Evolutionary conservation across 2,113 vertebrate species (phyloP).

Genomic region (Labeo catla): DNA sequence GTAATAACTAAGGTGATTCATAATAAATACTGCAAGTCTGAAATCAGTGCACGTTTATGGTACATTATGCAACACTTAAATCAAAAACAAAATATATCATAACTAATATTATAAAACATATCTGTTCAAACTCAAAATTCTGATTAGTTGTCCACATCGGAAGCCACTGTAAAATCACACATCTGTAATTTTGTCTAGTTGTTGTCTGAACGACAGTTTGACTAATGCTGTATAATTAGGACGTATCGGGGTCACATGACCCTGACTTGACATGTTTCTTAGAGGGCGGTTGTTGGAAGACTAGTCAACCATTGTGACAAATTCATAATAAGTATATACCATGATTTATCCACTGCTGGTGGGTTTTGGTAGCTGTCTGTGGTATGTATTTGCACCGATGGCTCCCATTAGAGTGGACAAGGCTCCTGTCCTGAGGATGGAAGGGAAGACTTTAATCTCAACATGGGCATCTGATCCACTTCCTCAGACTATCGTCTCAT

Average conservation of each 20-base stretch:
- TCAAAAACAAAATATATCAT: not conserved
- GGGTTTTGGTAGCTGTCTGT: slow-evolving; percentile 61
- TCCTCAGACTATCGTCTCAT: slow-evolving; percentile 71
- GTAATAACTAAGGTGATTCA: not conserved
- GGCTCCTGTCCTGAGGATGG: slow-evolving; percentile 48
- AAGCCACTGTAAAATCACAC: not conserved
- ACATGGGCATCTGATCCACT: slow-evolving; percentile 51
- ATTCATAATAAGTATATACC: not conserved
- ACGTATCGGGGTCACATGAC: not conserved
- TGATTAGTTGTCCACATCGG: not conserved
- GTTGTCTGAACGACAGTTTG: not conserved
- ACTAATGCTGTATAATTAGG: not conserved
- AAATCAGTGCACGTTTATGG: not conserved
- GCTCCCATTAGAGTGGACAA: slow-evolving; percentile 76
- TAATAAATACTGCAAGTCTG: not conserved
- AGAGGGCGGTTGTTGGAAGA: not conserved
- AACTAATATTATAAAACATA: not conserved
- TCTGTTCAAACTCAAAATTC: not conserved
- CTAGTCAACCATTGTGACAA: not conserved
- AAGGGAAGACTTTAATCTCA: slow-evolving; percentile 66
- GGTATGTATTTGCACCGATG: slow-evolving; percentile 70
- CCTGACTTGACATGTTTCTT: not conserved
- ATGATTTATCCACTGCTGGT: not conserved
- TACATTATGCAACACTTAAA: not conserved
- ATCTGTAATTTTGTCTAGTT: too few species aligned